Base-by-base conservation (phyloP, 2,113 vertebrate species). In the Oenanthe melanoleuca region DNA sequence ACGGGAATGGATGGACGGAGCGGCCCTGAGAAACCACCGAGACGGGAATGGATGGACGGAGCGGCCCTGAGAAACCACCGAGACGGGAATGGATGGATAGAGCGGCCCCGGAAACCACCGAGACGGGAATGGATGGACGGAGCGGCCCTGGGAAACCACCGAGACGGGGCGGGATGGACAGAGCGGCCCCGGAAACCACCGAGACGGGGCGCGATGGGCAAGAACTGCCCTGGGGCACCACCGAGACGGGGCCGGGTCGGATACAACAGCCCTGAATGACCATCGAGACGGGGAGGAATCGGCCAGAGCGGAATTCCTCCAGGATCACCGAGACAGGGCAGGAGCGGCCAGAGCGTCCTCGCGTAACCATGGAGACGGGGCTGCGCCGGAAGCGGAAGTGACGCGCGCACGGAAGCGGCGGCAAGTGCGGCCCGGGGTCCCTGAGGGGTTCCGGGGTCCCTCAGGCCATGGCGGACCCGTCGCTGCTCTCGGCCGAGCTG, bases 211-310 rank as follows among this genome's bases (percentile, higher is more conserved):
- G 47, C 22, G 47, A 6, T 49, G 47, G 47, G 6, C 6, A 24
- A 37, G 47, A 49, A 6, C 47, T 18, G 47, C 45, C 65, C 21
- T 10, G 22, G 4, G 22, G 3, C 3, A 53, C 25, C n/a, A 15
- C 23, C 15, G 42, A 18, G 42, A 24, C 22, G 14, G 21, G 31
- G 29, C 29, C 7, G 64, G 17, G 3, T 9, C 7, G 38, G 52
- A 11, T 25, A 29, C 55, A 74, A 11, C 33, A 24, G 37, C 38
- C 12, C 25, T 14, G 19, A 6, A 9, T 5, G 5, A 73, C 37
- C 21, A 24, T 3, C 3, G n/a, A 22, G 47, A 50, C 5, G 9
- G 1, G 3, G 15, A 21, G n/a, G 40, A 20, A 5, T 5, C 0
- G 25, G 31, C 2, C 24, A 28, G 24, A 73, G 24, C 40, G 26